phyloP scores from a whole-genome alignment of 2,797 vertebrate genomes.

The Geotrypetes seraphini region DNA sequence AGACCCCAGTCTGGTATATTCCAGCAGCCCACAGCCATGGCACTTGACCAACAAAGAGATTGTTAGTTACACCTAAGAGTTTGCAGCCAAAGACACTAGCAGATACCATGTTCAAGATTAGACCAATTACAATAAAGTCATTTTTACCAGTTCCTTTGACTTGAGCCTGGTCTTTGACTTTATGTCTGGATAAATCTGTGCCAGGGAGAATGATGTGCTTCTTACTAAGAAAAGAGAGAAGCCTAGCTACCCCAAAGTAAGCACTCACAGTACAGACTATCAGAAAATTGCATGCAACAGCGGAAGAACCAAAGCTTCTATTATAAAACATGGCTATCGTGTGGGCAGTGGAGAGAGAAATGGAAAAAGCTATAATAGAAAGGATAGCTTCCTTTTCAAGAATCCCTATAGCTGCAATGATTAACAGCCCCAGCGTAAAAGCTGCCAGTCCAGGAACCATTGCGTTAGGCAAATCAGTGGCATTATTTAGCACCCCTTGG shows the following conservation, averaged over 20 bases:
- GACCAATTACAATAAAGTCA: conserved; percentile 24
- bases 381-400: conserved; percentile 45
- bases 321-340: conserved; percentile 54
- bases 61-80: conserved; percentile 57
- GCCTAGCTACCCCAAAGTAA: conserved; percentile 62
- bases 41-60: conserved; percentile 56
- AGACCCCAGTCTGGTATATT: conserved; percentile 61
- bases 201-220: conserved; percentile 49
- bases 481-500: conserved; percentile 27
- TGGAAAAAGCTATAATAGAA: conserved; percentile 42
- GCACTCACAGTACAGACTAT: conserved; percentile 52
- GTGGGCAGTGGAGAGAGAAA: conserved; percentile 66
- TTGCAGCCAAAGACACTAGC: conserved; percentile 66
- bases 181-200: conserved; percentile 22
- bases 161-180: conserved; percentile 9
- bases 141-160: conserved; percentile 1
- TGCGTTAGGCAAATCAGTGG: conserved; percentile 31
- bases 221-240: conserved; percentile 45
- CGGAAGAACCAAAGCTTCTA: conserved; percentile 49
- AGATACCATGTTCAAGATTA: conserved; percentile 69
- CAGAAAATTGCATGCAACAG: conserved; percentile 67
- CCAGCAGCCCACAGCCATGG: conserved; percentile 79
- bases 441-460: conserved; percentile 67
- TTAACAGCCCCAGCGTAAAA: conserved; percentile 56
- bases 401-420: conserved; percentile 49